Evolutionary conservation across 2,797 vertebrate genomes (phyloP), one percentile per base, ranked within the genome.

Genomic region (Malurus splendens): DNA sequence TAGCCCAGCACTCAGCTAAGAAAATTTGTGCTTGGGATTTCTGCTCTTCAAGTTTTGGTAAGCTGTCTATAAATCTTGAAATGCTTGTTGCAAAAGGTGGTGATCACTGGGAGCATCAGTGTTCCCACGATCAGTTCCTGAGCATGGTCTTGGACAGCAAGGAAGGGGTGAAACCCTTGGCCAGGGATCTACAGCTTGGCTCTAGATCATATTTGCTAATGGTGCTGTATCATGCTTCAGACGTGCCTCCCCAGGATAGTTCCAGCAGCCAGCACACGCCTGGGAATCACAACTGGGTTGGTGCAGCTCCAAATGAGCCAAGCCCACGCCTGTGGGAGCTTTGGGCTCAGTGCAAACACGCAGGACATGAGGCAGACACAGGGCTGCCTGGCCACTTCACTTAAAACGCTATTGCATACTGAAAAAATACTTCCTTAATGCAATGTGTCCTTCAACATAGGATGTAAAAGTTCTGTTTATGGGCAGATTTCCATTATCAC

Each of bases 231-330:
- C 61, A 41, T 11, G 18, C 32, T 77, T 74, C 57, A 82, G 65
- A 50, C 0, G 0, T 1, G 0, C 42, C 61, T 89, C 25, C 36
- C 36, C 13, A 11, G 41, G 23, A 61, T 2, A 2, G 13, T 10
- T 67, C 54, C 8, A 2, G 67, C 62, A 84, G 71, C 56, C 59
- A 55, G 47, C 18, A 3, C 62, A 41, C 1, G 1, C 51, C 66
- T 81, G 55, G 51, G 33, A 76, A 78, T 55, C 3, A 3, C 56
- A 88, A 1, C n/a, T 10, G 48, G 20, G 14, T 10, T 76, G 52
- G 52, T 6, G 0, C 18, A 79, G 86, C 6, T 87, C 48, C 67
- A 85, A 32, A 52, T 0, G 0, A 32, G 71, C 59, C 73, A 83
- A 78, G 20, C 44, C 44, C 14, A 2, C 0, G 0, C 54, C 62